Percentiles rank a stretch among this genome's conserved stretches.
phyloP scores from a whole-genome alignment of 2,113 vertebrate species.

The Antechinus stuartii region DNA sequence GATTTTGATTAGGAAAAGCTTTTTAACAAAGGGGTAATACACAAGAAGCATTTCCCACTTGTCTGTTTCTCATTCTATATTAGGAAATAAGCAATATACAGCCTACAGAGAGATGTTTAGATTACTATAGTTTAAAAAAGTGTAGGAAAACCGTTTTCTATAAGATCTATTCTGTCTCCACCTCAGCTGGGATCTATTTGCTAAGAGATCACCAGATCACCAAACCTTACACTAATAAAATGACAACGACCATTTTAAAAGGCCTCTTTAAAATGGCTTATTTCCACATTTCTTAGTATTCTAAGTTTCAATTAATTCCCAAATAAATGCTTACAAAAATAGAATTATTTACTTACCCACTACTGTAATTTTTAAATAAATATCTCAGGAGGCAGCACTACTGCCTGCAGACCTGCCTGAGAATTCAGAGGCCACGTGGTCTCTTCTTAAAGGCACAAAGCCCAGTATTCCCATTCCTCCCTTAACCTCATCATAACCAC shows the following conservation, averaged over 20 bases:
- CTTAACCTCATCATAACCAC: not conserved
- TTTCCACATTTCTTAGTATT: conserved; percentile 21
- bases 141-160: conserved; percentile 13
- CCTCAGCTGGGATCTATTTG: conserved; percentile 14
- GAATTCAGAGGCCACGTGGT: not conserved
- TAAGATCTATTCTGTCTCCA: not conserved
- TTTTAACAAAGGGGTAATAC: not conserved
- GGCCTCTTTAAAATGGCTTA: conserved; percentile 20
- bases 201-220: conserved; percentile 17
- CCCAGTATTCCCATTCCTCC: not conserved
- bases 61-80: not conserved
- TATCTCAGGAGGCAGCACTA: conserved; percentile 5
- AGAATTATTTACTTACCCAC: not conserved
- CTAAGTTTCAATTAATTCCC: conserved; percentile 9
- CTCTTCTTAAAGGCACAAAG: conserved; percentile 1
- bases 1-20: conserved; percentile 48
- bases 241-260: conserved; percentile 29
- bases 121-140: not conserved
- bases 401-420: not conserved
- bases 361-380: not conserved
- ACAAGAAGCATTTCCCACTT: not conserved
- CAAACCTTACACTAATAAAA: not conserved
- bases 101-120: not conserved
- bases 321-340: conserved; percentile 11
- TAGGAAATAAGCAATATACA: not conserved